Evolutionary conservation across 2,888 invertebrate genomes (phyloP), one percentile per base, ranked within the genome.

Genomic region (Argyresthia albistria): DNA sequence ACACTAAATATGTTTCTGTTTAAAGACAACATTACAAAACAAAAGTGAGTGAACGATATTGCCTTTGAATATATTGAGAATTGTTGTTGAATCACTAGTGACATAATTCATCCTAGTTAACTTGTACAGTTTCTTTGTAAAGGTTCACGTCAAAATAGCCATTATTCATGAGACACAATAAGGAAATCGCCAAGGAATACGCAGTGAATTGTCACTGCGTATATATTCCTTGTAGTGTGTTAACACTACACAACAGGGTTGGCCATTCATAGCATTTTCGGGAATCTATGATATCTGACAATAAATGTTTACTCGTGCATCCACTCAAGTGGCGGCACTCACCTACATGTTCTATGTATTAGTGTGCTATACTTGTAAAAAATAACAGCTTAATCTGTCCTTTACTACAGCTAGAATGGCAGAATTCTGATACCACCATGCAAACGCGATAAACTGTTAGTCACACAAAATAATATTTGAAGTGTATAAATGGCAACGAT

Each of bases 201-300:
- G 59, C 71, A 72, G 70, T 76, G 72, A 76, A n/a, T n/a, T n/a
- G n/a, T n/a, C n/a, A n/a, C n/a, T n/a, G n/a, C n/a, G n/a, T n/a
- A n/a, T n/a, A n/a, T n/a, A n/a, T n/a, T n/a, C n/a, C n/a, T n/a
- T n/a, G n/a, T 68, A 60, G 58, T 61, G 66, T 36, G 6, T 6
- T 16, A 25, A 46, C 46, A 69, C 67, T 35, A 50, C 9, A 69
- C 67, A 67, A 80, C 84, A 83, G 82, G 80, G 82, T 78, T 69
- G 68, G 67, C 67, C 69, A 67, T 65, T 66, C 63, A 65, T 42
- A 43, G 15, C n/a, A 62, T 64, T 58, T 64, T 72, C 67, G 73
- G 68, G 76, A 78, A 80, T 80, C 79, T 78, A 82, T 71, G 69
- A 77, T 76, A 76, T 70, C 79, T 73, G 86, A 86, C 86, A 86